Percentiles rank a stretch among this genome's conserved stretches.
phyloP scores from a whole-genome alignment of 2,888 invertebrate species.

The Caenorhabditis zanzibari region DNA sequence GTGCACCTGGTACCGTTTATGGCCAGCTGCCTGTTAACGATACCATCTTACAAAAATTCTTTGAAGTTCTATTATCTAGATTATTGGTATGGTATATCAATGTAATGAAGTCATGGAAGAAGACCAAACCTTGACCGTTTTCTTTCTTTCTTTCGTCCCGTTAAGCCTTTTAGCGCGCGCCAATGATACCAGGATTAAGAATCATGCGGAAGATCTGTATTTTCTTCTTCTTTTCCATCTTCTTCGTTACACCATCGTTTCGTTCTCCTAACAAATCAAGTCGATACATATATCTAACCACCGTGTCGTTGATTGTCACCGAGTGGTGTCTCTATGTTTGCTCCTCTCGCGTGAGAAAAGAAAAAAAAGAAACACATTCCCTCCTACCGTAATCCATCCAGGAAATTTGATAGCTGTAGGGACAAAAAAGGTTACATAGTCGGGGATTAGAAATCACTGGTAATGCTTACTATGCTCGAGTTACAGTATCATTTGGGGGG shows the following conservation, averaged over 20 bases:
- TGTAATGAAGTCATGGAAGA: conserved; percentile 27
- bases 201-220: conserved; percentile 46
- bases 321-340: conserved; percentile 48
- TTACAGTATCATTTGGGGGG: conserved; percentile 45
- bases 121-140: conserved; percentile 53
- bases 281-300: conserved; percentile 50
- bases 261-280: conserved; percentile 28
- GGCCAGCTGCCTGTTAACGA: background rate
- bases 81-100: conserved; percentile 8
- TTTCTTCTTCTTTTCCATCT: conserved; percentile 10
- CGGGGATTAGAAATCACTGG: conserved; percentile 49
- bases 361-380: conserved; percentile 4
- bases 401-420: conserved; percentile 48
- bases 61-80: conserved; percentile 3
- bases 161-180: conserved; percentile 64
- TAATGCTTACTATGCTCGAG: conserved; percentile 14
- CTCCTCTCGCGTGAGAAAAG: conserved; percentile 19
- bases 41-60: background rate
- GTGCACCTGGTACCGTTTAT: background rate
- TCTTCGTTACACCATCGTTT: background rate
- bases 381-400: conserved; percentile 56
- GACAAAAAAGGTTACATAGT: conserved; percentile 49
- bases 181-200: conserved; percentile 62
- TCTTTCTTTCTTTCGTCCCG: background rate
- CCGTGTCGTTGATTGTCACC: conserved; percentile 39